Conservation (phyloP, 2,113 vertebrate species). For the Hoplias malabaricus region DNA sequence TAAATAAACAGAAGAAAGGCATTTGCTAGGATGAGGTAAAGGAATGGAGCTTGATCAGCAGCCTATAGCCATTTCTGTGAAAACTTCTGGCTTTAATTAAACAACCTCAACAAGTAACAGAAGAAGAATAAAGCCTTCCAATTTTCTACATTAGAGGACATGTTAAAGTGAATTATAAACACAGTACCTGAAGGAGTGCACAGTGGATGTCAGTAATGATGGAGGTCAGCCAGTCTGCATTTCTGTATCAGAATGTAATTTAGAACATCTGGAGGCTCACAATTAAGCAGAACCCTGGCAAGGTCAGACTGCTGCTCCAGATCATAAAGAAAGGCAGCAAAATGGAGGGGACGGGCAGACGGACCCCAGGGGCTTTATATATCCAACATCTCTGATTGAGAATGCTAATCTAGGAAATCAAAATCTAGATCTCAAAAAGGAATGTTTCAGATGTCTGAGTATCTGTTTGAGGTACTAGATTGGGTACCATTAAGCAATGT, state of each 20-base stretch:
- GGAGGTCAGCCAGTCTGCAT: neutral
- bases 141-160: constrained; percentile 11
- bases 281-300: constrained; percentile 38
- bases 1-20: neutral
- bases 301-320: constrained; percentile 38
- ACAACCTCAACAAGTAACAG: neutral
- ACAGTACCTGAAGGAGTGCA: constrained; percentile 34
- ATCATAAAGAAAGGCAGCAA: constrained; percentile 31
- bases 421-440: neutral
- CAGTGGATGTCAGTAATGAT: constrained; percentile 34
- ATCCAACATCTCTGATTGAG: neutral
- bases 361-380: neutral
- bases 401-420: neutral
- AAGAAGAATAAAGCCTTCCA: neutral
- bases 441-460: neutral
- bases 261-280: constrained; percentile 46
- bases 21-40: neutral
- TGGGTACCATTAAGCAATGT: neutral
- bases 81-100: neutral
- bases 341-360: neutral
- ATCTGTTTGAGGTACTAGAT: neutral
- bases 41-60: neutral
- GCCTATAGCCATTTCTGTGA: neutral
- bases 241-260: constrained; percentile 44
- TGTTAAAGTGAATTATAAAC: constrained; percentile 42